These are phyloP conservation scores for Triplophysa bombifrons DNA, from an alignment of 2,797 vertebrate genomes.

Conservation along the genomic window DNA sequence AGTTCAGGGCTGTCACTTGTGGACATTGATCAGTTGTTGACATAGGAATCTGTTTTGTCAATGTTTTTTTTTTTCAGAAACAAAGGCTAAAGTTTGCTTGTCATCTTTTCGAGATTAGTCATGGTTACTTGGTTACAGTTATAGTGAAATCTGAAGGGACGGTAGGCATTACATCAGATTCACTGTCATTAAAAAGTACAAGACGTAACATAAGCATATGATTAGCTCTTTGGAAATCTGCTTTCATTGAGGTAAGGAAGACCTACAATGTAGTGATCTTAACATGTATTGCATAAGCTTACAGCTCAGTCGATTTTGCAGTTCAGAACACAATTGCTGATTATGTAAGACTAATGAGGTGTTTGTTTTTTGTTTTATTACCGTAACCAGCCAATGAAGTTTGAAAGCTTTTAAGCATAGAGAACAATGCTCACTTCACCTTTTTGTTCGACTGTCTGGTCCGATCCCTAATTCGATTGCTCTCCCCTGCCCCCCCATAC, in stretches of 20 bases:
- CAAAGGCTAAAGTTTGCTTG: too few relatives aligned
- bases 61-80: too few relatives aligned
- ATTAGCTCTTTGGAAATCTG: conserved; percentile 11
- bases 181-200: conserved; percentile 24
- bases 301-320: not conserved
- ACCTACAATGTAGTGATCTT: not conserved
- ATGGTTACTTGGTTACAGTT: not conserved
- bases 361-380: not conserved
- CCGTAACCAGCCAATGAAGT: not conserved
- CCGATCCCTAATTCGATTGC: too few relatives aligned
- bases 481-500: too few relatives aligned
- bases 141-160: conserved; percentile 20
- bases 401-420: not conserved
- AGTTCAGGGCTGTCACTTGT: not conserved
- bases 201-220: conserved; percentile 8
- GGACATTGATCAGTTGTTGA: not conserved
- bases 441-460: not conserved
- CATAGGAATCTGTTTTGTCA: not conserved
- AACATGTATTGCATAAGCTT: not conserved
- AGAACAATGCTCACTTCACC: not conserved
- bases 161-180: conserved; percentile 5
- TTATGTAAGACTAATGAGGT: too few relatives aligned
- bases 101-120: not conserved
- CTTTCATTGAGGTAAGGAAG: conserved; percentile 9
- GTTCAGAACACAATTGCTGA: too few relatives aligned